Evolutionary conservation across 1,140 invertebrate genomes (phyloP), one percentile per base, ranked within the genome.

Genomic region (Drosophila chauvacae): DNA sequence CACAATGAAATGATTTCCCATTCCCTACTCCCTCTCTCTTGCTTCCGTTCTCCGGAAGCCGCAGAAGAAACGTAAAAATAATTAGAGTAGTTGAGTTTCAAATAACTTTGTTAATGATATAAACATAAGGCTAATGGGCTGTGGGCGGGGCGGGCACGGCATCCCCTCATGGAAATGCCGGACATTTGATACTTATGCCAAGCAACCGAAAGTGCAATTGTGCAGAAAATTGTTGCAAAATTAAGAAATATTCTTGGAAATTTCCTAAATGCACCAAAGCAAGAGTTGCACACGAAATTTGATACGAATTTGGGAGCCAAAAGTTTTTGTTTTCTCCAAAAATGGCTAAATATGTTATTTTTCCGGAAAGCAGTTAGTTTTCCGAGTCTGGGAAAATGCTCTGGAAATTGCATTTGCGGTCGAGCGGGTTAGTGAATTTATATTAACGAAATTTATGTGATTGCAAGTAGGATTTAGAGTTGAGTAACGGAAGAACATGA

Each of bases 101-200:
- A 50, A 66, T 62, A 81, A 72, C 66, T 72, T 63, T 65, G 44
- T 73, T 72, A 81, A 81, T 81, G 73, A 60, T 76, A 77, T 66
- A 77, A 77, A 77, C 74, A 77, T 77, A 68, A 68, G 62, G 48
- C 41, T 42, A 77, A 77, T 76, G 53, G 62, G 62, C 53, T 37
- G 69, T 18, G 18, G 50, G 7, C 6, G 47, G 3, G 26, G 59
- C 14, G n/a, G 63, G 7, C 6, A n/a, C 1, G 30, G 18, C 48
- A 44, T 11, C 18, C 14, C 26, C 28, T 26, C 47, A 28, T 28
- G 14, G 41, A 57, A 57, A 71, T 71, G 50, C 51, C 44, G 20
- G 51, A 39, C 65, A 59, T 42, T 72, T 37, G 11, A 50, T 71
- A 37, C 35, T 72, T 58, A 72, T 59, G 55, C 26, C 51, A 28